Evolutionary conservation across 1,140 invertebrate species (phyloP).

Genomic region (Drosophila lacertosa): DNA sequence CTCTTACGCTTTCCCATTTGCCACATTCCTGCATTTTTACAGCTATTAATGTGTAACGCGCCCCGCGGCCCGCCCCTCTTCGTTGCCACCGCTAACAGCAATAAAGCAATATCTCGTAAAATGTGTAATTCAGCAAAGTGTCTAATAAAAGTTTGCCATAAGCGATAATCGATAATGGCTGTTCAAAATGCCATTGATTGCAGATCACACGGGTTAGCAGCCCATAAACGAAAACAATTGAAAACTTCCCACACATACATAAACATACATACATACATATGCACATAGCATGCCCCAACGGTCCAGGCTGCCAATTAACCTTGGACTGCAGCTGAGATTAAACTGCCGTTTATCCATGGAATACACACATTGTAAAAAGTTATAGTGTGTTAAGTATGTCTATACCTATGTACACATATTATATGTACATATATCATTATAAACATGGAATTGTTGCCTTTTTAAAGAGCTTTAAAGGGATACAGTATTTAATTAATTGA

Average conservation of each 20-base stretch:
- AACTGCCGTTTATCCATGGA: too few relatives aligned
- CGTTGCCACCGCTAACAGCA: neutral
- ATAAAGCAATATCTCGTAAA: slow-evolving; percentile 32
- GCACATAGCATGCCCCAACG: too few relatives aligned
- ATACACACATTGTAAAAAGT: too few relatives aligned
- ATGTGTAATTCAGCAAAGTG: slow-evolving; percentile 47
- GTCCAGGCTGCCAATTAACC: slow-evolving; percentile 1
- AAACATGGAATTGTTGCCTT: too few relatives aligned
- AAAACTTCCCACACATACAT: slow-evolving; percentile 11
- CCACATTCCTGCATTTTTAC: slow-evolving; percentile 37
- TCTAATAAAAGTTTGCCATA: slow-evolving; percentile 63
- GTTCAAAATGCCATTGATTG: slow-evolving; percentile 55
- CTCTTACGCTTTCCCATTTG: slow-evolving; percentile 23
- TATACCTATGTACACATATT: too few relatives aligned
- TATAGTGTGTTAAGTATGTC: too few relatives aligned
- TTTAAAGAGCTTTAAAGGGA: too few relatives aligned
- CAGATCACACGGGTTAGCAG: slow-evolving; percentile 45
- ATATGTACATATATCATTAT: too few relatives aligned
- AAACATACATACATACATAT: too few relatives aligned
- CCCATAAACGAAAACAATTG: slow-evolving; percentile 26
- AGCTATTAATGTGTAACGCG: slow-evolving; percentile 32
- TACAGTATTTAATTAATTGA: too few relatives aligned
- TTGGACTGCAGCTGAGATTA: neutral
- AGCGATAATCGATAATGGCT: slow-evolving; percentile 66
- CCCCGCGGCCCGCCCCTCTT: neutral